A percentile compares a stretch with the other conserved stretches of the same genome.
phyloP scores from a whole-genome alignment of 2,113 vertebrate species.

The Alaudala cheleensis region DNA sequence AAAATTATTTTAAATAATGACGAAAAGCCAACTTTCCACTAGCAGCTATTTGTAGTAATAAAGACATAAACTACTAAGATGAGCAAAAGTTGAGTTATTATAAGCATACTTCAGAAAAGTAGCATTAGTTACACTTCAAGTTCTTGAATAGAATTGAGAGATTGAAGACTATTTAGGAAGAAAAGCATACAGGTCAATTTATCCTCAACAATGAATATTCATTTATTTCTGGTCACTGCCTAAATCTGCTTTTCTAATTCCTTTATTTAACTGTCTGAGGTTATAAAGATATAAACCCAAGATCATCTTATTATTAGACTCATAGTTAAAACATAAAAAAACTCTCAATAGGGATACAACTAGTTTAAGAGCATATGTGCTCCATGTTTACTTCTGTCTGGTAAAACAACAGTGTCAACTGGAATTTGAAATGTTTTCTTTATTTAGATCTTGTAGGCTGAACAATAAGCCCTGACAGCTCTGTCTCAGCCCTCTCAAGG shows the following conservation, averaged over 20 bases:
- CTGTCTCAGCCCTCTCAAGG: conserved; percentile 57
- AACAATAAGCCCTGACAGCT: conserved; percentile 70
- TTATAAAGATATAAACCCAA: neutral
- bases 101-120: neutral
- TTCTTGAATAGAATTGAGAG: neutral
- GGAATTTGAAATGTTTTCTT: conserved; percentile 68
- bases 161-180: conserved; percentile 2
- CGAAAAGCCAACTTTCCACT: neutral
- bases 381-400: conserved; percentile 27
- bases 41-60: neutral
- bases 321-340: neutral
- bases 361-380: neutral
- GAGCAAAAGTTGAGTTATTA: conserved; percentile 1
- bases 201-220: conserved; percentile 26
- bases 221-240: conserved; percentile 34
- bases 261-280: neutral
- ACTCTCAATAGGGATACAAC: neutral
- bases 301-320: neutral
- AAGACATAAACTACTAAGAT: neutral
- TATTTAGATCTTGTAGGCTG: conserved; percentile 58
- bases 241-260: conserved; percentile 16
- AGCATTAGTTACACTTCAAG: neutral
- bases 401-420: conserved; percentile 33
- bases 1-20: neutral
- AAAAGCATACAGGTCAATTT: conserved; percentile 34